Evolutionary conservation across 1,140 invertebrate species (phyloP), one percentile per base, ranked within the genome.

Genomic region (Drosophila pseudoananassae): DNA sequence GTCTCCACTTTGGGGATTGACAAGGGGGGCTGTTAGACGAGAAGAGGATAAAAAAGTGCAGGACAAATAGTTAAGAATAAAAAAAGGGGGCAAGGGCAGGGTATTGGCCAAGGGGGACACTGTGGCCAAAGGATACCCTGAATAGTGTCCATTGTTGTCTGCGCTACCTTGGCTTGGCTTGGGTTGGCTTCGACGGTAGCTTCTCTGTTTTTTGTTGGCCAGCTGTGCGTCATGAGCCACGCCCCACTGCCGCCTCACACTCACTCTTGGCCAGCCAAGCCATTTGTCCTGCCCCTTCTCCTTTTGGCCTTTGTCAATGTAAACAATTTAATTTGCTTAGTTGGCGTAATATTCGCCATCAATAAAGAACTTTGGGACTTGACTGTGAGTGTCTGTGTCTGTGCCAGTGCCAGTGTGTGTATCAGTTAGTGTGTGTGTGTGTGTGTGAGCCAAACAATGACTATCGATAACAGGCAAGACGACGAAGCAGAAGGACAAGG

Each of bases 281-380:
- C 50, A 66, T 69, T 66, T 69, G 40, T 69, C 40, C 65, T 68
- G 59, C 33, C 23, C 23, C 63, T n/a, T 14, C 52, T 57, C 68
- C 70, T 38, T 31, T 61, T 69, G 63, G 63, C 57, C 59, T 84
- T 75, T 70, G 77, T 64, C 83, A 88, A 69, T 87, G 83, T 83
- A 87, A 88, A 88, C 83, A 87, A 87, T 87, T 87, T 87, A 87
- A 87, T 87, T 87, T 88, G 83, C 83, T 87, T 87, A 87, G 83
- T 87, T 87, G 83, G 83, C 83, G 83, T 87, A 78, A 87, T 87
- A 88, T 87, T 82, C 82, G 83, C 65, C 78, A 85, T 87, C 81
- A 81, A 87, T 87, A 87, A 85, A 75, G 69, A 65, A 72, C 55
- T 77, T 80, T 57, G 52, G 54, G 49, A 43, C 45, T 43, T 25